These are phyloP conservation scores for Xiphydria camelus DNA, from an alignment of 2,888 invertebrate genomes.

Conservation along the genomic window DNA sequence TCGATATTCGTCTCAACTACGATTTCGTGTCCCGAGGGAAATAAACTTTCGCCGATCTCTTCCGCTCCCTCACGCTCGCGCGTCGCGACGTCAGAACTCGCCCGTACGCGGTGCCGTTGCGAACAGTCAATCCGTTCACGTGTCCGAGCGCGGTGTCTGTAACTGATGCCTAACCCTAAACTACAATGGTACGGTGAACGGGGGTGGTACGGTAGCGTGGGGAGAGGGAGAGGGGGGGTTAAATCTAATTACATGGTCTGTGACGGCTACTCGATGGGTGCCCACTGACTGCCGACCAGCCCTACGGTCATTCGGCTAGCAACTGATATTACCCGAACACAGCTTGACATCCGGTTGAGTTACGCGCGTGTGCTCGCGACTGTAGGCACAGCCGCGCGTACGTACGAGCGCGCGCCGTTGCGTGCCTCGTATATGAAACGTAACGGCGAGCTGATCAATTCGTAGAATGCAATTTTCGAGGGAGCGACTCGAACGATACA, in stretches of 20 bases:
- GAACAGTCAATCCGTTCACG: constrained; percentile 28
- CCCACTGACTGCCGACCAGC: constrained; percentile 25
- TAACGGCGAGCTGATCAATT: too few relatives aligned
- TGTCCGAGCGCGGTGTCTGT: constrained; percentile 34
- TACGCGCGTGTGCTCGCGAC: too few relatives aligned
- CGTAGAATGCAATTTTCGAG: too few relatives aligned
- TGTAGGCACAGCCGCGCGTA: too few relatives aligned
- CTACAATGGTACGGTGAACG: constrained; percentile 21
- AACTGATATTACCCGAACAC: constrained; percentile 40
- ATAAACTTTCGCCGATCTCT: too few relatives aligned
- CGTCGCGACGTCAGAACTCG: too few relatives aligned
- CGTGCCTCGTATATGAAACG: too few relatives aligned
- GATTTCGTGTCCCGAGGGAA: too few relatives aligned
- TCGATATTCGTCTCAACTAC: too few relatives aligned
- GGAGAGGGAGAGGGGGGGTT: constrained; percentile 31
- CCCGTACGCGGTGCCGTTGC: constrained; percentile 4
- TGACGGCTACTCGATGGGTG: constrained; percentile 50
- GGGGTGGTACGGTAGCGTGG: background rate
- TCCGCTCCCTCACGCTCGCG: constrained; percentile 20
- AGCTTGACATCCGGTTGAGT: constrained; percentile 40
- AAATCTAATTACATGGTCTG: constrained; percentile 55
- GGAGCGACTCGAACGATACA: too few relatives aligned
- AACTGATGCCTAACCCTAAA: constrained; percentile 40
- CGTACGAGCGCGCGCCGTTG: too few relatives aligned
- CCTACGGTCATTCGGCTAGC: constrained; percentile 39